Base-by-base conservation (phyloP, 2,113 vertebrate species). In the Pseudorasbora parva region DNA sequence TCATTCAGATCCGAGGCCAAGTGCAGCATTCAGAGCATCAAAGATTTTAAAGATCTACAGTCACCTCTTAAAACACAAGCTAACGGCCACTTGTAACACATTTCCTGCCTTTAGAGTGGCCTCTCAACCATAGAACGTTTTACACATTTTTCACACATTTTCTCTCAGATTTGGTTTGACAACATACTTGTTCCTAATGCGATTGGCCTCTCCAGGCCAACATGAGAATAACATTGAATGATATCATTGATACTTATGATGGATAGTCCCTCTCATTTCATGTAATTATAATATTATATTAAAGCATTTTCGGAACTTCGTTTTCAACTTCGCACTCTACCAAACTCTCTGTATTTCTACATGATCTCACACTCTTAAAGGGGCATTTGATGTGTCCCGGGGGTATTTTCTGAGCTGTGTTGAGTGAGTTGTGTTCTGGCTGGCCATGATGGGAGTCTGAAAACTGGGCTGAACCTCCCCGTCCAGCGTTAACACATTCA, bases 21-120 rank as follows among this genome's bases (percentile, higher is more conserved):
- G 30, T 59, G 81, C 25, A 49, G 66, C 25, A 82, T 82, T 78
- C 83, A 59, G 56, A 77, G 74, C 77, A 62, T 76, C 78, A 88
- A 84, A 68, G 71, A 59, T 30, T 33, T 73, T 69, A 75, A 69
- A 82, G 41, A 45, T 78, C 57, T 84, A 33, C 59, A 66, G 54
- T 45, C 51, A 66, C 62, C 80, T 72, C 51, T 45, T 75, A 75
- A 82, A 75, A 84, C 76, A 71, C 25, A 56, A 43, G 21, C 62
- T 82, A 82, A 86, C 82, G 82, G 84, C 62, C 57, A 75, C 66
- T 71, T 74, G 47, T 62, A 80, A 68, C 54, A 77, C 68, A 76
- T 45, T 84, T 82, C 75, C 74, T 82, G 51, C 62, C 74, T 88
- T 88, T 68, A 73, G 60, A 59, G 71, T 62, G 47, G 51, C n/a